phyloP scores from a whole-genome alignment of 2,888 invertebrate genomes.

The Cataglyphis cursor region DNA sequence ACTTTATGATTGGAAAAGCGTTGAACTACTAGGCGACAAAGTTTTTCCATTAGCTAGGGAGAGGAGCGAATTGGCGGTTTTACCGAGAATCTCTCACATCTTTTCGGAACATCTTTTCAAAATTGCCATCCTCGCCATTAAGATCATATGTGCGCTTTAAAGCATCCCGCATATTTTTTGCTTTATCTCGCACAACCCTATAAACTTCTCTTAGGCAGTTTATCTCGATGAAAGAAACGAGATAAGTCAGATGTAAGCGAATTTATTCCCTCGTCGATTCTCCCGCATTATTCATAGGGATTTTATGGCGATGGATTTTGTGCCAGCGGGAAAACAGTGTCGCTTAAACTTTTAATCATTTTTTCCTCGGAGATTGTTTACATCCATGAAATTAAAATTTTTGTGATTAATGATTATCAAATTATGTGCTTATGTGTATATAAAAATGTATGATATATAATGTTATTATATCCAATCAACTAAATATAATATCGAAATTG shows the following conservation, averaged over 20 bases:
- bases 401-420: neutral
- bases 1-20: constrained; percentile 78
- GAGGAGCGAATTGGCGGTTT: constrained; percentile 41
- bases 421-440: neutral
- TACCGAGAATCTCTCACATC: constrained; percentile 16
- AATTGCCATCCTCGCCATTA: constrained; percentile 58
- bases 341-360: constrained; percentile 10
- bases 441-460: neutral
- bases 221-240: neutral
- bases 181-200: constrained; percentile 43
- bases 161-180: neutral
- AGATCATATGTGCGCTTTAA: constrained; percentile 49
- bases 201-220: constrained; percentile 15
- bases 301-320: constrained; percentile 16
- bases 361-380: neutral
- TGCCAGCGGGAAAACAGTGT: neutral
- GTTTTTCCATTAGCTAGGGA: constrained; percentile 65
- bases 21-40: constrained; percentile 68
- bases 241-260: constrained; percentile 43
- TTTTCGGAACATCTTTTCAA: constrained; percentile 32
- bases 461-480: neutral
- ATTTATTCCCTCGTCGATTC: constrained; percentile 36
- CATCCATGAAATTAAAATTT: neutral
- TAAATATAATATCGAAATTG: neutral
- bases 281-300: constrained; percentile 1